Evolutionary conservation across 2,888 invertebrate species (phyloP), one percentile per base, ranked within the genome.

Genomic region (Panorpa germanica): DNA sequence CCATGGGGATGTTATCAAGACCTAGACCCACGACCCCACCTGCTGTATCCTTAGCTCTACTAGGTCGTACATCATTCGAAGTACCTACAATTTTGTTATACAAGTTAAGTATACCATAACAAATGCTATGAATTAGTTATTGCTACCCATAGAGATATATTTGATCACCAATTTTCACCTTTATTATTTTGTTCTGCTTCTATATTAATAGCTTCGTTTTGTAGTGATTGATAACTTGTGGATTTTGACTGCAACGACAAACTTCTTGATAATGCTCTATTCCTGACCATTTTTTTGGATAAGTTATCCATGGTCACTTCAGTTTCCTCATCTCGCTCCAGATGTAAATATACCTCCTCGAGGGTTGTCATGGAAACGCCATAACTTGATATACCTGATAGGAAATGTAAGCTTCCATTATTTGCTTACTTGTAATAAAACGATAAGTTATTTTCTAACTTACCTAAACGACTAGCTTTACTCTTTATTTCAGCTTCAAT

Each of bases 331-430:
- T 70, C 72, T 42, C 72, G 69, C 49, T 82, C 83, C 36, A 85
- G 49, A 43, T 81, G 81, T 2, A 85, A 52, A 47, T 85, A 85
- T 8, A 80, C 77, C 49, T 86, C 85, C 45, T 85, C 85, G 17
- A 86, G 49, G 1, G 83, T 82, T 6, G 83, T 83, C 83, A 85
- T 83, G 8, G 83, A 82, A 2, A 85, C 78, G 1, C 83, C 85
- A 45, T 81, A 85, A 45, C 77, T 81, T 38, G 70, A 71, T 39
- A 83, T 71, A 13, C 73, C 67, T 65, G 36, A 20, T 8, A 27
- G 10, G 8, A 8, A 14, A 10, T 15, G 16, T 16, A 15, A 27
- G 9, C 18, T 15, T 15, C n/a, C 6, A n/a, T 7, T 16, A 6
- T 16, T 7, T 15, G 9, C 9, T 13, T 6, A 27, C 6, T 14